Percentiles rank a stretch among this genome's conserved stretches.
phyloP scores from a whole-genome alignment of 2,113 vertebrate genomes.

The Hiodon tergisus region DNA sequence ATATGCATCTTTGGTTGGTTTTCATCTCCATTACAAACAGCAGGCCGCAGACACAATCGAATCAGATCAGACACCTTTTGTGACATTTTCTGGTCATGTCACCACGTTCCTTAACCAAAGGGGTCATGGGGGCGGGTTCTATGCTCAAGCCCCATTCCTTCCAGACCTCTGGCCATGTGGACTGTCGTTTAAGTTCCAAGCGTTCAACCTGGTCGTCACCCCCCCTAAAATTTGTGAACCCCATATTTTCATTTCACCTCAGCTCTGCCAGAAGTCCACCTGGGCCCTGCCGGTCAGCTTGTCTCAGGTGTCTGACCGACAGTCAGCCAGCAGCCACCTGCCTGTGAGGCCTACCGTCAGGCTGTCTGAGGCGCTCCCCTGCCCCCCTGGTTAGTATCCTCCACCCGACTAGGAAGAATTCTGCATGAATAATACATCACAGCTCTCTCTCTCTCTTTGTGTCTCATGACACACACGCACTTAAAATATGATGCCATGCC shows the following conservation, averaged over 20 bases:
- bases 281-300: too few relatives aligned
- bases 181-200: neutral
- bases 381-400: neutral
- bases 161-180: neutral
- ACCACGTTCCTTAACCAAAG: conserved; percentile 21
- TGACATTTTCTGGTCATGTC: neutral
- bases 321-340: neutral
- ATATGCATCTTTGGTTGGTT: too few relatives aligned
- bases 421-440: conserved; percentile 13
- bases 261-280: too few relatives aligned
- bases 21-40: too few relatives aligned
- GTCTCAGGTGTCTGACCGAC: too few relatives aligned
- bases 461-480: neutral
- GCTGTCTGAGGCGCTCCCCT: neutral
- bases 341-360: neutral
- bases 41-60: too few relatives aligned
- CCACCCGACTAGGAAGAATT: neutral
- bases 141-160: neutral
- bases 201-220: too few relatives aligned
- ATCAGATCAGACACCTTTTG: too few relatives aligned
- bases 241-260: too few relatives aligned
- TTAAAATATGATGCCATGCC: too few relatives aligned
- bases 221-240: too few relatives aligned
- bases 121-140: neutral
- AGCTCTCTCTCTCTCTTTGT: neutral